Conservation (phyloP, 2,797 vertebrate species). For the Luscinia megarhynchos region DNA sequence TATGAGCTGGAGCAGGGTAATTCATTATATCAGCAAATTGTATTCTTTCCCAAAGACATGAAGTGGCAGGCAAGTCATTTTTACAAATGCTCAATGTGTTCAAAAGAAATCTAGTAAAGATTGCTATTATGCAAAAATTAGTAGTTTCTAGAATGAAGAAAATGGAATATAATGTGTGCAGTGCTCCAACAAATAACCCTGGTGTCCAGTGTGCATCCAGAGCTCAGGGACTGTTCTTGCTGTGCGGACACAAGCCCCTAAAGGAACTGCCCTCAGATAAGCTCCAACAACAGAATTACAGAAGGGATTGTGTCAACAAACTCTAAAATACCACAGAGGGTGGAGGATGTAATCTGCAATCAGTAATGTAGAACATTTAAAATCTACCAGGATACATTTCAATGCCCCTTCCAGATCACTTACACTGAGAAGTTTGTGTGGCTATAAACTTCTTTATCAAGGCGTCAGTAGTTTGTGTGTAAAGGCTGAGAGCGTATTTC, state of each 20-base stretch:
- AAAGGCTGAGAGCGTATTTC: slow-evolving; percentile 96
- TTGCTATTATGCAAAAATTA: neutral
- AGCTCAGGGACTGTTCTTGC: neutral
- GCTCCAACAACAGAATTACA: neutral
- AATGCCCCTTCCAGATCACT: slow-evolving; percentile 47
- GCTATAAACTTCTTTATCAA: slow-evolving; percentile 99
- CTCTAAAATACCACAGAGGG: neutral
- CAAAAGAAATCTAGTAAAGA: neutral
- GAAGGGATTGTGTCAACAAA: neutral
- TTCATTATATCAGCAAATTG: neutral
- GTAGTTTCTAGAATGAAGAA: neutral
- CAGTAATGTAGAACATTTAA: neutral
- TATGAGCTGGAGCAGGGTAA: neutral
- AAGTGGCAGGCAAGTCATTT: neutral
- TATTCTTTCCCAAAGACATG: neutral
- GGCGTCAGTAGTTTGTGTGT: slow-evolving; percentile 95
- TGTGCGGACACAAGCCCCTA: neutral
- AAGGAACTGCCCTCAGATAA: neutral
- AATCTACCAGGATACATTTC: neutral
- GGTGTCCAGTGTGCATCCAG: neutral
- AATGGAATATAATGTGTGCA: neutral
- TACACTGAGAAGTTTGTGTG: slow-evolving; percentile 96
- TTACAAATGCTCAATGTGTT: neutral
- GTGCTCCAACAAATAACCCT: neutral
- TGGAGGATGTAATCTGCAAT: neutral